Base-by-base conservation (phyloP, 2,888 invertebrate genomes). In the Clanis bilineata region DNA sequence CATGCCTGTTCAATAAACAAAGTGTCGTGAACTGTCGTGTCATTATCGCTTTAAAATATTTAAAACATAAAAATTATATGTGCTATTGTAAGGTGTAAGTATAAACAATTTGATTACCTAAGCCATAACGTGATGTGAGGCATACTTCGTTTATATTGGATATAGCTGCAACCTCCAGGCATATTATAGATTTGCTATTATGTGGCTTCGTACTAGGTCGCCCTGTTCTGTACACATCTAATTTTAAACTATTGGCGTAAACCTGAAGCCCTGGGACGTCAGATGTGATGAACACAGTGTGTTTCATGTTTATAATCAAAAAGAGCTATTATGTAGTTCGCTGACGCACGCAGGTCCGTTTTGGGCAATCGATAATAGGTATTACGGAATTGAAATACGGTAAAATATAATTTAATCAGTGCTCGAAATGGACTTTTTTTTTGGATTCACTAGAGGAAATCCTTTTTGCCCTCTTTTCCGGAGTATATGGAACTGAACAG, bases 161-260 rank as follows among this genome's bases (percentile, higher is more conserved):
- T 76, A 73, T 66, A 71, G 72, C 62, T 74, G 74, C 76, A 74
- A 71, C 71, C 68, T 69, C 68, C 76, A 73, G 76, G 68, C 70
- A 77, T 76, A 74, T n/a, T n/a, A 75, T 73, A 66, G 65, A 66
- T 47, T 12, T 25, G 58, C 65, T 66, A 65, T 76, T 77, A 71
- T 78, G 67, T 67, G 87, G 88, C 85, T 88, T 87, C 86, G 23
- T 57, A 61, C 83, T 80, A 83, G 83, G 85, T 69, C 82, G 65
- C 65, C 66, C 44, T 59, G 63, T 63, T 71, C 72, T 74, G 69
- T 65, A 59, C 68, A 60, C 66, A 74, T 77, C 77, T 85, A 83
- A 82, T 83, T 76, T 83, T 79, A 82, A 70, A 68, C 64, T 67
- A 73, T 73, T 74, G 69, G 68, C 73, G 62, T 72, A 67, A 70